Conservation (phyloP, 2,797 vertebrate genomes). For the Meda fulgida region DNA sequence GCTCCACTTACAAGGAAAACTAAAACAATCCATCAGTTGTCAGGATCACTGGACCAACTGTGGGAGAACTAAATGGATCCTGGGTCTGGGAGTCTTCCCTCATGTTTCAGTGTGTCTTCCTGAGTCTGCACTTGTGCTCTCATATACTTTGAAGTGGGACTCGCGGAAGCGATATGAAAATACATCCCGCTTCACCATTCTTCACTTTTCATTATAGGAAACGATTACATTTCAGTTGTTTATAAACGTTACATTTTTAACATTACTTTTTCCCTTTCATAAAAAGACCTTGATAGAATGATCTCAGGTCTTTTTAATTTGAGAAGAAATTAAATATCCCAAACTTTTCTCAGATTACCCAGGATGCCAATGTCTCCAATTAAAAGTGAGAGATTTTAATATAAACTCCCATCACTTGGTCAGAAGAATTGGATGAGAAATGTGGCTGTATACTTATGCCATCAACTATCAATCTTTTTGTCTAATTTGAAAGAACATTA, state of each 20-base stretch:
- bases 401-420: no score
- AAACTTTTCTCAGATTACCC: neutral
- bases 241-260: neutral
- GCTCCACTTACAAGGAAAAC: constrained; percentile 66
- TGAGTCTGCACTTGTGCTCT: constrained; percentile 35
- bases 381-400: no score
- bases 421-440: no score
- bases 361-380: neutral
- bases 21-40: constrained; percentile 68
- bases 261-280: neutral
- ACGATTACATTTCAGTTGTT: neutral
- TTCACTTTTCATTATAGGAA: neutral
- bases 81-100: constrained; percentile 35
- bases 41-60: constrained; percentile 61
- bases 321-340: neutral
- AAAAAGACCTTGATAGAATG: neutral
- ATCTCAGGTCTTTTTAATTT: neutral
- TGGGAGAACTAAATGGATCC: constrained; percentile 50
- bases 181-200: neutral
- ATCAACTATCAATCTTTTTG: no score
- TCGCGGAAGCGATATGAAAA: constrained; percentile 1
- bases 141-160: constrained; percentile 20
- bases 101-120: constrained; percentile 43
- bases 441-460: no score
- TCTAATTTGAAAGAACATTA: no score